These are phyloP conservation scores for Apamea epomidion DNA, from an alignment of 2,888 invertebrate genomes.

Conservation along the genomic window DNA sequence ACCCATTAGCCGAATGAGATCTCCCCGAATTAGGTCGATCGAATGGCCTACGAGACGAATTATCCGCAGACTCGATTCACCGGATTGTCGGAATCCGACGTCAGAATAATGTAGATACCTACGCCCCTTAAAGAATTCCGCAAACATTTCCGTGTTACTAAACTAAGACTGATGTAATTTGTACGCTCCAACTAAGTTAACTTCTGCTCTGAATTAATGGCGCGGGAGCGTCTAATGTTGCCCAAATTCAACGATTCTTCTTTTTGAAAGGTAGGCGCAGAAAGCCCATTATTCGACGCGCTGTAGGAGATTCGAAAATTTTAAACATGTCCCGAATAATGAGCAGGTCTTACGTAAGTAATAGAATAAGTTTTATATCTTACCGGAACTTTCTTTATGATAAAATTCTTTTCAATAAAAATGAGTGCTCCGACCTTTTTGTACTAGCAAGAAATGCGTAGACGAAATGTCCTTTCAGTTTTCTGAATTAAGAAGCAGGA, in stretches of 20 bases:
- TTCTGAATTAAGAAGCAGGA: constrained; percentile 3
- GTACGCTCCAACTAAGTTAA: constrained; percentile 78
- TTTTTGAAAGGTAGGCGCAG: constrained; percentile 69
- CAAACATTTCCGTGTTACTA: constrained; percentile 77
- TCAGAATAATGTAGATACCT: constrained; percentile 72
- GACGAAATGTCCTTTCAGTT: constrained; percentile 28
- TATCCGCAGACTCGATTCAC: constrained; percentile 78
- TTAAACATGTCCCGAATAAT: constrained; percentile 73
- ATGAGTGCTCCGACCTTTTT: constrained; percentile 21
- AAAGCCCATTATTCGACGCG: constrained; percentile 63
- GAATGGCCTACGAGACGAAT: constrained; percentile 82
- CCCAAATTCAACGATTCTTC: constrained; percentile 72
- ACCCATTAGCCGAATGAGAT: constrained; percentile 81
- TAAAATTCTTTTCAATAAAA: constrained; percentile 52
- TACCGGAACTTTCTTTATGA: constrained; percentile 36
- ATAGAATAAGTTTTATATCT: constrained; percentile 71
- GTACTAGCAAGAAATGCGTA: constrained; percentile 28
- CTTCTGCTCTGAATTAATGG: constrained; percentile 82
- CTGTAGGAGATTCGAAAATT: constrained; percentile 67
- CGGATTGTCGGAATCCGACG: constrained; percentile 74
- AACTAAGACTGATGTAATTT: constrained; percentile 85
- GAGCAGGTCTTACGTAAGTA: constrained; percentile 65
- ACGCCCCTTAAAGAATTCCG: constrained; percentile 77
- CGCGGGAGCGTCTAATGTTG: constrained; percentile 74
- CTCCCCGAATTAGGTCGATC: constrained; percentile 83